phyloP scores from a whole-genome alignment of 2,797 vertebrate species.

The Sebastes minor region DNA sequence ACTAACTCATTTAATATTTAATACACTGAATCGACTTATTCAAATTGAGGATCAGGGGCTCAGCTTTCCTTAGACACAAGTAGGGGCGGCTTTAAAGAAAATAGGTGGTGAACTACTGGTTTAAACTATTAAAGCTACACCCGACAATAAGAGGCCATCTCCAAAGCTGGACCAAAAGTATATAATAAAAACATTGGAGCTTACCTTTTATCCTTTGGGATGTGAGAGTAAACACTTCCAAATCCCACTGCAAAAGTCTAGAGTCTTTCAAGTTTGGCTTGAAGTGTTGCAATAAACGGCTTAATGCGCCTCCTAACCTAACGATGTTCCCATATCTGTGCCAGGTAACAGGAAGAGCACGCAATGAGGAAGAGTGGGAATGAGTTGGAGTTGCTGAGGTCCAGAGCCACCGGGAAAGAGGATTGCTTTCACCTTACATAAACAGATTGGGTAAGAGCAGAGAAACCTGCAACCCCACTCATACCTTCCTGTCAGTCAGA shows the following conservation, averaged over 20 bases:
- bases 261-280: neutral
- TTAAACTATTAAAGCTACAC: neutral
- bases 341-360: conserved; percentile 12
- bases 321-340: conserved; percentile 33
- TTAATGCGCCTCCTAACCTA: conserved; percentile 16
- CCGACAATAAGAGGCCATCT: neutral
- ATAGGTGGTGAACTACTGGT: no score
- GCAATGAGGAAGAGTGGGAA: neutral
- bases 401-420: neutral
- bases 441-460: conserved; percentile 29
- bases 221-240: neutral
- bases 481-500: conserved; percentile 14
- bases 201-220: conserved; percentile 40
- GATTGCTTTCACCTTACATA: conserved; percentile 32
- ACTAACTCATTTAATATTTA: no score
- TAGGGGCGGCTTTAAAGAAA: no score
- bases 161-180: neutral
- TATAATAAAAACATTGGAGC: neutral
- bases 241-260: neutral
- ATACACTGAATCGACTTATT: no score
- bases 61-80: no score
- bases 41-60: neutral
- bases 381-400: neutral
- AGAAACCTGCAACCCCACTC: conserved; percentile 30
- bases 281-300: neutral